Base-by-base conservation (phyloP, 1,140 invertebrate species). In the Heterodera schachtii region DNA sequence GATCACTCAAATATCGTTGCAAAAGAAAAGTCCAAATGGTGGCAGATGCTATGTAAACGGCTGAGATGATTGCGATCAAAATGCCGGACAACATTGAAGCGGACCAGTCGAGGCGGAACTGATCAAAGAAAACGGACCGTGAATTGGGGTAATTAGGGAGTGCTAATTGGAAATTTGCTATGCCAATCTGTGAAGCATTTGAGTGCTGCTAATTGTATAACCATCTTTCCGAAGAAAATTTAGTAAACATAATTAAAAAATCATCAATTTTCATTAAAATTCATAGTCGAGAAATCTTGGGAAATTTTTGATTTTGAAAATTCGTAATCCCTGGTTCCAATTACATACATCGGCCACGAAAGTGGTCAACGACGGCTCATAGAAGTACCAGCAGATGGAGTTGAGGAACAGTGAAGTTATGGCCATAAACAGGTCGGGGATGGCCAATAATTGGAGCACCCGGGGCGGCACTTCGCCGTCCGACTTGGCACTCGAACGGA, bases 301-400 rank as follows among this genome's bases (percentile, higher is more conserved):
- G n/a, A n/a, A n/a, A n/a, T n/a, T n/a, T n/a, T n/a, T n/a, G n/a
- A n/a, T n/a, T n/a, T n/a, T n/a, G n/a, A n/a, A n/a, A n/a, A n/a
- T n/a, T n/a, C n/a, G n/a, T n/a, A n/a, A n/a, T n/a, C 31, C 31
- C 1, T 31, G 31, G 0, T 31, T 0, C 31, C 31, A 31, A 31
- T 31, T 31, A 1, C 31, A 4, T 21, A 76, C 75, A 6, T 44
- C n/a, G 2, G 75, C 52, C 52, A 76, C n/a, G 64, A 47, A 49
- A 44, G n/a, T 64, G 64, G 44, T 76, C 64, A 76, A 11, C 21
- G 21, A 49, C 19, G 75, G 75, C 21, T 76, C 75, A 21, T 76
- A 76, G 64, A 76, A 76, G 21, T 44, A 49, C 75, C 75, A 76
- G 13, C 49, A 49, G 16, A 66, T 70, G 64, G 44, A 76, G 31